Evolutionary conservation across 2,888 invertebrate genomes (phyloP).

Genomic region (Sympetrum striolatum): DNA sequence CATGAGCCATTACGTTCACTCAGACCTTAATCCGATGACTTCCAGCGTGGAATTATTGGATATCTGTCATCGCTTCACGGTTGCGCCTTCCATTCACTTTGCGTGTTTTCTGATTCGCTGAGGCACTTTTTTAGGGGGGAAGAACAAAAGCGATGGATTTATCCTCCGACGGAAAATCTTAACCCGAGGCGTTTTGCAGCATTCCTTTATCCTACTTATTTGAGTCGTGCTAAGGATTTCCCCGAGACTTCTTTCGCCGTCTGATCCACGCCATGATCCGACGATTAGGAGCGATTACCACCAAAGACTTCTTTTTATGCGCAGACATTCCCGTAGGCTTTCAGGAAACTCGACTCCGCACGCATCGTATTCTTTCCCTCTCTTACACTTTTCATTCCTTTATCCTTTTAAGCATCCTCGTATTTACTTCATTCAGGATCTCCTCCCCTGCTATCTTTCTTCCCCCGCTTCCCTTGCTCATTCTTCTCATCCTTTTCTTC

Average conservation of each 20-base stretch:
- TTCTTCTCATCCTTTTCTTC: too few species aligned
- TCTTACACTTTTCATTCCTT: background rate
- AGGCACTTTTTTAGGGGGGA: background rate
- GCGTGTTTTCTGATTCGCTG: background rate
- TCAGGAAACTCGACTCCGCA: background rate
- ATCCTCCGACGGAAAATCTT: background rate
- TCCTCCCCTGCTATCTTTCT: too few species aligned
- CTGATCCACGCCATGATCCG: background rate
- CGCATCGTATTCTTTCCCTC: background rate
- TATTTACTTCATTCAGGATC: too few species aligned
- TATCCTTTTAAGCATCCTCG: too few species aligned
- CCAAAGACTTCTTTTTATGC: background rate
- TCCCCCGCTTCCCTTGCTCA: too few species aligned
- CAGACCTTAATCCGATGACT: too few species aligned
- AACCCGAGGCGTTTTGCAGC: background rate
- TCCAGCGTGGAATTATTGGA: too few species aligned
- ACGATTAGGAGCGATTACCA: background rate
- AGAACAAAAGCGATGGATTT: background rate
- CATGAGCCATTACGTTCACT: too few species aligned
- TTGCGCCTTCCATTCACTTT: background rate
- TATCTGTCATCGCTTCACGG: too few species aligned
- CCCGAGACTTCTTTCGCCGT: background rate
- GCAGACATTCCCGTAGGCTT: background rate
- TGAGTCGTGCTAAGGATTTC: background rate
- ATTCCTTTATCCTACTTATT: background rate